Base-by-base conservation (phyloP, 2,888 invertebrate species). In the Cephus runcator region DNA sequence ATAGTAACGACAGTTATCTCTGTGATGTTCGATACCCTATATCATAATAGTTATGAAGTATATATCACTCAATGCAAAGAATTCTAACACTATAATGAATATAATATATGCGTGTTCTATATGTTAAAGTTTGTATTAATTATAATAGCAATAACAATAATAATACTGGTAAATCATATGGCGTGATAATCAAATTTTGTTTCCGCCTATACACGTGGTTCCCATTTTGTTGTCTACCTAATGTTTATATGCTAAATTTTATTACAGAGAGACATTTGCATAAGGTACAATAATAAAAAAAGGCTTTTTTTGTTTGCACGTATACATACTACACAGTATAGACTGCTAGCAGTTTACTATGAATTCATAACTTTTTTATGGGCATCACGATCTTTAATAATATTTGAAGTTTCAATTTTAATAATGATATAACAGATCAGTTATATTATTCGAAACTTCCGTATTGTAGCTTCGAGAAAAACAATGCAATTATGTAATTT, bases 101-200 rank as follows among this genome's bases (percentile, higher is more conserved):
- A 31, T 15, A 71, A 31, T 12, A 33, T 71, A 71, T 71, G 82
- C 81, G 75, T 78, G 75, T 35, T 73, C 81, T 86, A 84, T 83
- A 75, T 11, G 80, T 85, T 77, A 80, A 83, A 83, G 81, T 81
- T 84, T 81, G 83, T 81, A 83, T 84, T 81, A 84, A 79, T 76
- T 81, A 56, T 56, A 69, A 82, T 83, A 83, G 82, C 81, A 83
- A 85, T 88, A 89, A 88, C 84, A 86, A 85, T 90, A 90, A 85
- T 91, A 91, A 91, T 91, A 91, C 91, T 90, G 90, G 87, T 90
- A 90, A 90, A 90, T 88, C 85, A 90, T 90, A 90, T 91, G 91
- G 91, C 90, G 86, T 86, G 86, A 86, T 86, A 89, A 89, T 84
- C 86, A 85, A 85, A 80, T 76, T 84, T 85, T 85, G 79, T 81